These are phyloP conservation scores for Aurelia sp. DNA, from an alignment of 30 jellyfish, hydroid and myxozoan species.

Conservation along the genomic window DNA sequence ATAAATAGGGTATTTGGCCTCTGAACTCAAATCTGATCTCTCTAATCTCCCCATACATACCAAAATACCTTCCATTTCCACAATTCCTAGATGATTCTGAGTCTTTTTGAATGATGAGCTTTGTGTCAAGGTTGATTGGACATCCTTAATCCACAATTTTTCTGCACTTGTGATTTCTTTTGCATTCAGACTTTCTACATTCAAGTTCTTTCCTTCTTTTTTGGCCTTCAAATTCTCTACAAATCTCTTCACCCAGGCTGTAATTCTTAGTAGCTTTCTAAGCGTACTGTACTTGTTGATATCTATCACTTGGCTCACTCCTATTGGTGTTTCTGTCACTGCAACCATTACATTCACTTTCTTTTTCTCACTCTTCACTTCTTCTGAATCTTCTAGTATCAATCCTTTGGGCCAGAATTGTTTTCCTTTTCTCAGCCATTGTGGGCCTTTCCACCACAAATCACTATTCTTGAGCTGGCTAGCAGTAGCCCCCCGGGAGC, in stretches of 20 bases:
- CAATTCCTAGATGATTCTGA: slow-evolving; percentile 11
- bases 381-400: slow-evolving; percentile 26
- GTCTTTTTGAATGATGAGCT: slow-evolving; percentile 21
- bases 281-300: slow-evolving; percentile 21
- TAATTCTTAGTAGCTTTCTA: slow-evolving; percentile 40
- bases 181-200: slow-evolving; percentile 8
- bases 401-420: slow-evolving; percentile 42
- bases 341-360: slow-evolving; percentile 16
- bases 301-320: slow-evolving; percentile 31
- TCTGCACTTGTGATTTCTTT: slow-evolving; percentile 47
- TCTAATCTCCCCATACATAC: slow-evolving; percentile 51
- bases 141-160: slow-evolving; percentile 42
- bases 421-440: slow-evolving; percentile 43
- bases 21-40: slow-evolving; percentile 44
- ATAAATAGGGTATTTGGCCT: slow-evolving; percentile 35
- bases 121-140: slow-evolving; percentile 2
- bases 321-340: background rate
- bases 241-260: slow-evolving; percentile 46
- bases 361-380: slow-evolving; percentile 26
- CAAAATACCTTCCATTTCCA: slow-evolving; percentile 24
- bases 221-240: slow-evolving; percentile 18
- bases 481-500: slow-evolving; percentile 66
- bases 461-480: slow-evolving; percentile 6
- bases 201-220: slow-evolving; percentile 15
- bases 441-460: slow-evolving; percentile 80